These are phyloP conservation scores for Takifugu flavidus DNA, from an alignment of 2,113 vertebrate species.

Conservation along the genomic window DNA sequence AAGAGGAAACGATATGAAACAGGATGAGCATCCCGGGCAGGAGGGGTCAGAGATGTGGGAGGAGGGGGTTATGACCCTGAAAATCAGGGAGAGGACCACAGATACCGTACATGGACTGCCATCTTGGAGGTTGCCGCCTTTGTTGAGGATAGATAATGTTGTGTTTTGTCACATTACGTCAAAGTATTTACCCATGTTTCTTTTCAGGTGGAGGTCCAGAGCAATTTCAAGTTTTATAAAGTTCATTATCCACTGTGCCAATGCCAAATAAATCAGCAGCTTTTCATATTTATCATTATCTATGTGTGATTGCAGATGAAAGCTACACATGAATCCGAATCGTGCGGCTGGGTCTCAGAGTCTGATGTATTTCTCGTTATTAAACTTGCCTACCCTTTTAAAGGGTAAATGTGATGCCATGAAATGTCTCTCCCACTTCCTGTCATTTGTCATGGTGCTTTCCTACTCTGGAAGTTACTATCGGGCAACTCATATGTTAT, in stretches of 20 bases:
- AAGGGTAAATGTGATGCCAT: conserved; percentile 27
- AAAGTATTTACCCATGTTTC: too few species aligned
- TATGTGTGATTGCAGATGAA: too few species aligned
- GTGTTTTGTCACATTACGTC: too few species aligned
- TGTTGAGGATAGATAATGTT: not conserved
- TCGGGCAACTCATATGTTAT: conserved; percentile 31
- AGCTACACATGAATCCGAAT: not conserved
- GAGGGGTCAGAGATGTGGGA: conserved; percentile 56
- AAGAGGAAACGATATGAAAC: conserved; percentile 75
- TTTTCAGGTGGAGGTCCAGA: too few species aligned
- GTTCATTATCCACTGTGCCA: too few species aligned
- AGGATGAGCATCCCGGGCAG: conserved; percentile 71
- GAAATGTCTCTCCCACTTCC: conserved; percentile 30
- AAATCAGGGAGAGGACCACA: conserved; percentile 37
- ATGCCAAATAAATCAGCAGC: too few species aligned
- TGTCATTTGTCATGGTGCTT: conserved; percentile 9
- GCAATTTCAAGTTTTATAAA: too few species aligned
- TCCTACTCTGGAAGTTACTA: conserved; percentile 20
- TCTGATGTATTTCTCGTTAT: not conserved
- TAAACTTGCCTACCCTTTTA: not conserved
- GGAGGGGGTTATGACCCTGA: conserved; percentile 50
- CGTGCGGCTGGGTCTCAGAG: not conserved
- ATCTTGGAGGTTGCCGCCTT: conserved; percentile 8
- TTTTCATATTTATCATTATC: too few species aligned
- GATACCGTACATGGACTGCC: conserved; percentile 8